Base-by-base conservation (phyloP, 2,797 vertebrate genomes). In the Lateolabrax maculatus region DNA sequence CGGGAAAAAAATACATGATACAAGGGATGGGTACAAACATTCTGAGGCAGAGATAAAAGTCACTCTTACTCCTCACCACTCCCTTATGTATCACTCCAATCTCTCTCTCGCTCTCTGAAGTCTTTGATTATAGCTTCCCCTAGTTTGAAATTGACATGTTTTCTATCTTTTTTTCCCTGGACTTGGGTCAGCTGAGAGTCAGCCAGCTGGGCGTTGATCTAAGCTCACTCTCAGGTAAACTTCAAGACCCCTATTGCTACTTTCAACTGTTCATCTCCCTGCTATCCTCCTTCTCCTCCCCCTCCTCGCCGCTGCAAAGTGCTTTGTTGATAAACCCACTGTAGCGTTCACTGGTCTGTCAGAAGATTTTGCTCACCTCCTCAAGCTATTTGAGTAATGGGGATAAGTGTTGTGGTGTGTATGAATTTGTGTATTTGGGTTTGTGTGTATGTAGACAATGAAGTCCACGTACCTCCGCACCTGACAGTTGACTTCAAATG, bases 251-350 rank as follows among this genome's bases (percentile, higher is more conserved):
- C 84, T 55, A 65, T 77, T 86, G 80, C 80, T 83, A 68, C 87
- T 87, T 91, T 93, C 71, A 91, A 85, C 86, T 87, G 55, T 83
- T 81, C 69, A 80, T 81, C 79, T 80, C 34, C 56, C 71, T 71
- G 21, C 69, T 64, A 56, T 56, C 43, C 48, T 46, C 39, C 58
- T 55, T n/a, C 5, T 70, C 23, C 2, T 57, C 44, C 27, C 75
- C 51, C 57, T 76, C 67, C 67, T 65, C 60, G 23, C 76, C 57
- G 71, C 81, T 29, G 61, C 43, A 62, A 75, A 82, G 53, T 58
- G 62, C 75, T 88, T 90, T 87, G 84, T 86, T 90, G 84, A 92
- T 91, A 91, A 90, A 86, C 57, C 71, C 68, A 77, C 79, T 83
- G 83, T 66, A 68, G 73, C 77, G 85, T 81, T 69, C 68, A 70